Evolutionary conservation across 2,888 invertebrate species (phyloP).

Genomic region (Andrena chrysosceles): DNA sequence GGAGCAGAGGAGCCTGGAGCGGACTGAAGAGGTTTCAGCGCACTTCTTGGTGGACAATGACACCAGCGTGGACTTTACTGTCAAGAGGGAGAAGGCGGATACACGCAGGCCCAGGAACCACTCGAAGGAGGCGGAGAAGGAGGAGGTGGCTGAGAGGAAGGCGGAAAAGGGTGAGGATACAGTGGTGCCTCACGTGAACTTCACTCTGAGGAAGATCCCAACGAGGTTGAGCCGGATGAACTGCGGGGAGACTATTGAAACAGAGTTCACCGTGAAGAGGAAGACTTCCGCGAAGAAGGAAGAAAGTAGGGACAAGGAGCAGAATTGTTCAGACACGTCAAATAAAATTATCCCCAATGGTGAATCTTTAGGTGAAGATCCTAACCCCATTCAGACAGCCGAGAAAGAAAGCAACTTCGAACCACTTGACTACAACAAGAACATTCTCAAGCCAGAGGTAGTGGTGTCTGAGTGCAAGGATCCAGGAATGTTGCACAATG

Average conservation of each 20-base stretch:
- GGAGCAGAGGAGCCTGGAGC: constrained; percentile 1
- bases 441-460: constrained; percentile 49
- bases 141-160: constrained; percentile 64
- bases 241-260: constrained; percentile 61
- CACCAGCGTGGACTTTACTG: constrained; percentile 75
- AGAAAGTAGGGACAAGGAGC: constrained; percentile 1
- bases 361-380: background rate
- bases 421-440: constrained; percentile 19
- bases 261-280: constrained; percentile 64
- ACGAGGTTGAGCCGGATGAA: constrained; percentile 41
- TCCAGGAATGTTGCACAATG: background rate
- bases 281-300: constrained; percentile 29
- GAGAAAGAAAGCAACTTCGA: background rate
- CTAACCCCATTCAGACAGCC: background rate
- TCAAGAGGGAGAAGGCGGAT: constrained; percentile 60
- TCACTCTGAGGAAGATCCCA: constrained; percentile 61
- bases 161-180: constrained; percentile 40
- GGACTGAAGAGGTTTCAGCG: constrained; percentile 17
- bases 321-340: background rate
- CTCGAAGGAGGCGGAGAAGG: constrained; percentile 32
- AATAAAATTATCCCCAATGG: background rate
- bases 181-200: constrained; percentile 59
- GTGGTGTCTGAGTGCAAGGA: constrained; percentile 49
- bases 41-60: constrained; percentile 57
- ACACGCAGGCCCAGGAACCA: constrained; percentile 19